phyloP scores from a whole-genome alignment of 2,888 invertebrate species.

The Smittia sp. region DNA sequence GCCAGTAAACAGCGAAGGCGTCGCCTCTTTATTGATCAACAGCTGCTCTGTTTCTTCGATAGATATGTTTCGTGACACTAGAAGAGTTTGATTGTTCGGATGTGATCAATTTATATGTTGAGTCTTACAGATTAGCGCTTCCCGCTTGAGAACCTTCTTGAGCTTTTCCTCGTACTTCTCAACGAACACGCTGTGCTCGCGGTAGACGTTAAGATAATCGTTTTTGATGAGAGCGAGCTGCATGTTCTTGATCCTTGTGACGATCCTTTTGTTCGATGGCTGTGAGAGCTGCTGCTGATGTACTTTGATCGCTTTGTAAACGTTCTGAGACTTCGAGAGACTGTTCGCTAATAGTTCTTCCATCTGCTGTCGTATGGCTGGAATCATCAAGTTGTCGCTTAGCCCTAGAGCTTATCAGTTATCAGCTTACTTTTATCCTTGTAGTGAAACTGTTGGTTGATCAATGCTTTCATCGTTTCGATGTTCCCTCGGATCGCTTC shows the following conservation, averaged over 20 bases:
- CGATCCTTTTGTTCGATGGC: not conserved
- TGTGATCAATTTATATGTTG: conserved; percentile 21
- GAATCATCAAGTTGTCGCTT: too few species aligned
- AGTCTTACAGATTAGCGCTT: conserved; percentile 52
- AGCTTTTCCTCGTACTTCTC: conserved; percentile 51
- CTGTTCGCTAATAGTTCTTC: conserved; percentile 28
- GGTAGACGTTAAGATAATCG: conserved; percentile 52
- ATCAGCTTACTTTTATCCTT: conserved; percentile 35
- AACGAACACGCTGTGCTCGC: conserved; percentile 50
- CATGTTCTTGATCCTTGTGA: conserved; percentile 32
- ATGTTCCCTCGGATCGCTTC: conserved; percentile 23
- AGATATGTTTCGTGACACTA: conserved; percentile 51
- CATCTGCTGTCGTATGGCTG: conserved; percentile 28
- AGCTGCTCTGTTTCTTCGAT: conserved; percentile 53
- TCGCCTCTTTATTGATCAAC: conserved; percentile 51
- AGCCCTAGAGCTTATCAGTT: too few species aligned
- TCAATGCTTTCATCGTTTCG: conserved; percentile 19
- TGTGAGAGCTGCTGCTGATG: not conserved
- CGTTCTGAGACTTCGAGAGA: conserved; percentile 21
- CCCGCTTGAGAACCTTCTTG: conserved; percentile 51
- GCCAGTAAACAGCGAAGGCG: conserved; percentile 52
- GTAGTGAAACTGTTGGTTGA: conserved; percentile 38
- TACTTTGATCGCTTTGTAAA: conserved; percentile 31
- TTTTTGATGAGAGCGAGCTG: conserved; percentile 34
- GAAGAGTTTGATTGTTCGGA: conserved; percentile 23